Evolutionary conservation across 2,113 vertebrate genomes (phyloP), one percentile per base, ranked within the genome.

Genomic region (Neofelis nebulosa): DNA sequence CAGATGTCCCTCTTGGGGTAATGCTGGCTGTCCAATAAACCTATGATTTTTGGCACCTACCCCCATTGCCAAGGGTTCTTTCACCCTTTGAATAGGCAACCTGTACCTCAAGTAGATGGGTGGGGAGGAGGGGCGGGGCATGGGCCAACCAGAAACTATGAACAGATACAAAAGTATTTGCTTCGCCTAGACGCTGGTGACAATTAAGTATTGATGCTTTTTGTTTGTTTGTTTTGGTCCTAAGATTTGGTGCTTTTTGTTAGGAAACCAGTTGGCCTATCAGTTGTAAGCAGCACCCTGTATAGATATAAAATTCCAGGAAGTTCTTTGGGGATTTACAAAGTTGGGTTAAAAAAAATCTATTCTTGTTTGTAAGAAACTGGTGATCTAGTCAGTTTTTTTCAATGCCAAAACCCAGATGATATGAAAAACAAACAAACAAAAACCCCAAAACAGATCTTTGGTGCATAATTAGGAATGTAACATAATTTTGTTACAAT

Each of bases 1-100:
- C 94, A 92, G 91, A 89, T n/a, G 29, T 97, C 96, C 79, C 65
- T 18, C 90, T 86, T 7, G 71, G 97, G 74, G 52, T 85, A 85
- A 73, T 79, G 92, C 78, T 23, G 0, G 3, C 83, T 96, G 89
- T 71, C 74, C 21, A 83, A 41, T 81, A 80, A 94, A 74, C 74
- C 41, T 92, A 0, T 33, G 73, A 57, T 98, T 88, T 80, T 83
- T 88, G 83, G 69, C 41, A 76, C 69, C 2, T 0, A 45, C 29
- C 23, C 89, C 79, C 87, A 87, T 57, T 96, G 50, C 83, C 57
- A 73, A 85, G n/a, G 92, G 74, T 79, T 52, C 25, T 96, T 48
- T 68, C 0, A 0, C 78, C 61, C 25, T 0, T 4, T 85, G 52
- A 89, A 96, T 41, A 1, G 25, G 82, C 50, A 97, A 73, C 21